These are phyloP conservation scores for Myripristis jacobus DNA, from an alignment of 2,797 vertebrate species.

Conservation along the genomic window DNA sequence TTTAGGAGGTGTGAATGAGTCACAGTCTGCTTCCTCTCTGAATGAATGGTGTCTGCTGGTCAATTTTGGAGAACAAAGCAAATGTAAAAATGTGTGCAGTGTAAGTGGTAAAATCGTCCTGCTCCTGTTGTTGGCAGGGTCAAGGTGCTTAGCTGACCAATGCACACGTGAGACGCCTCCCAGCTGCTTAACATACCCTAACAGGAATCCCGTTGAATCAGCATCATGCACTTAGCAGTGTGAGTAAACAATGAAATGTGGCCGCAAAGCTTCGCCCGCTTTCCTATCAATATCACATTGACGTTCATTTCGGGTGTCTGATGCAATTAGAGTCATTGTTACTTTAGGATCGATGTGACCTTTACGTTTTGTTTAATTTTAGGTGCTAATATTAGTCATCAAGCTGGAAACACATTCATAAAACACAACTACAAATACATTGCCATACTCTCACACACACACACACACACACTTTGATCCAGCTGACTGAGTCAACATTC, in stretches of 20 bases:
- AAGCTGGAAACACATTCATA: conserved; percentile 12
- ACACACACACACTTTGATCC: conserved; percentile 35
- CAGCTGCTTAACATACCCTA: background rate
- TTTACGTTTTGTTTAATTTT: conserved; percentile 3
- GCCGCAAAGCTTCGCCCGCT: background rate
- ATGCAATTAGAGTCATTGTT: conserved; percentile 23
- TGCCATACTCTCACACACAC: conserved; percentile 14
- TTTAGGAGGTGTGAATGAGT: background rate
- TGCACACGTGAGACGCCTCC: background rate
- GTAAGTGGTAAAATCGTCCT: background rate
- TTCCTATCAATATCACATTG: conserved; percentile 21
- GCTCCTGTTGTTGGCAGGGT: background rate
- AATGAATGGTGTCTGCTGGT: background rate
- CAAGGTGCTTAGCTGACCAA: background rate
- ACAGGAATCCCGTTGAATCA: conserved; percentile 1
- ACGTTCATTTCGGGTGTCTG: conserved; percentile 29
- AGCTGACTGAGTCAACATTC: conserved; percentile 10
- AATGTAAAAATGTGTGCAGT: background rate
- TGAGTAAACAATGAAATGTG: conserved; percentile 6
- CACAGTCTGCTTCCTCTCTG: background rate
- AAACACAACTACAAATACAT: conserved; percentile 13
- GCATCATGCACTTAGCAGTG: background rate
- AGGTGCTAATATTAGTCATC: conserved; percentile 10
- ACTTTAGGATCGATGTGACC: conserved; percentile 13
- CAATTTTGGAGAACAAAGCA: background rate